phyloP scores from a whole-genome alignment of 1,140 invertebrate genomes.

The Heliconius nattereri region DNA sequence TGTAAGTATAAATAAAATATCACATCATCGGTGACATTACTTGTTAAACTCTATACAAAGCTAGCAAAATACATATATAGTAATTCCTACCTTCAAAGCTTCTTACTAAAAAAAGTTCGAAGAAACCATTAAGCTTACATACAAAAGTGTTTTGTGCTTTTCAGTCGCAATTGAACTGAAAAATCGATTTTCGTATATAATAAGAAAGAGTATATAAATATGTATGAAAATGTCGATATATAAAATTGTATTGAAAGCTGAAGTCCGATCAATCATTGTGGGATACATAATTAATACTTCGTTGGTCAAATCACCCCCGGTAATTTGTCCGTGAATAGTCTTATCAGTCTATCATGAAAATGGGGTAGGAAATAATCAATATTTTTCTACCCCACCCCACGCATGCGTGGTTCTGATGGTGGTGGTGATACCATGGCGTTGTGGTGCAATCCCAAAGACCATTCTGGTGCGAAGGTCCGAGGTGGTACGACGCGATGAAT shows the following conservation, averaged over 20 bases:
- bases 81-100: background rate
- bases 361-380: conserved; percentile 74
- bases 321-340: conserved; percentile 69
- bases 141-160: background rate
- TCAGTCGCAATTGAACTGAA: background rate
- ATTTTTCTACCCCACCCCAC: conserved; percentile 66
- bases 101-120: background rate
- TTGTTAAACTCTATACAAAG: no score
- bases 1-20: no score
- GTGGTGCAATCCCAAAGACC: conserved; percentile 50
- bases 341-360: conserved; percentile 71
- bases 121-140: background rate
- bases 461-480: conserved; percentile 52
- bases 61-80: no score
- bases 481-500: conserved; percentile 40
- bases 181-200: conserved; percentile 3
- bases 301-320: conserved; percentile 61
- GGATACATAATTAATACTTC: conserved; percentile 74
- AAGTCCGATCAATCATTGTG: conserved; percentile 66
- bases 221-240: conserved; percentile 30
- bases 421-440: conserved; percentile 66
- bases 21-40: no score
- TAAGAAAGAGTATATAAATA: background rate
- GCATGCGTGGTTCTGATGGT: conserved; percentile 74
- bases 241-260: conserved; percentile 36